Base-by-base conservation (phyloP, 2,113 vertebrate genomes). In the Rostratula benghalensis region DNA sequence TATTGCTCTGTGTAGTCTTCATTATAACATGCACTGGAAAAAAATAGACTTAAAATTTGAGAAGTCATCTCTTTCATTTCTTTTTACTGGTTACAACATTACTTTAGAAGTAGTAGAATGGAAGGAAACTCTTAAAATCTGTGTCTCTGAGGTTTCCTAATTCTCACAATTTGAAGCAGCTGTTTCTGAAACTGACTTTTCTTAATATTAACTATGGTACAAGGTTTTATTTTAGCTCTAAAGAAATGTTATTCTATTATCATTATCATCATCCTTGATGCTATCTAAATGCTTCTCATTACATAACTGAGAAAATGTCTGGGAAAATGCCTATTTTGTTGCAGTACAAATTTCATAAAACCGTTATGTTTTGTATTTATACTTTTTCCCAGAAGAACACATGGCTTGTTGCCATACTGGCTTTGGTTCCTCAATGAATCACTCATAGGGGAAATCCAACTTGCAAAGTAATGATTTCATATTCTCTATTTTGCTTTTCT, bases 371-470 rank as follows among this genome's bases (percentile, higher is more conserved):
- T 94, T 91, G 30, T 70, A 65, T 75, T 95, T 70, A 60, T 45
- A 33, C n/a, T 61, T 69, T 77, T 94, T 85, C 78, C 65, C 41
- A 91, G 88, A 92, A 93, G 61, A 91, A 35, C 61, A 61, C 46
- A 56, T 78, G 70, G 88, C 69, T 94, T 82, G 50, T 75, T 78
- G 92, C 74, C 65, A 81, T 65, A 41, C 51, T 94, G 84, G 75
- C 74, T 91, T 91, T 81, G 43, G 11, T 87, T 94, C 31, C 27
- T 90, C 61, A 39, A 41, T 95, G 92, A 94, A 60, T 94, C 92
- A 93, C 39, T 71, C 45, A 28, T 67, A 89, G 91, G 93, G 78
- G 84, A 97, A 96, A 95, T 93, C 70, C 92, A 91, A 1, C 7
- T 82, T 76, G 61, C 93, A 77, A 97, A 79, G 77, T 70, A 81